phyloP scores from a whole-genome alignment of 2,113 vertebrate genomes.

The Callipepla californica region DNA sequence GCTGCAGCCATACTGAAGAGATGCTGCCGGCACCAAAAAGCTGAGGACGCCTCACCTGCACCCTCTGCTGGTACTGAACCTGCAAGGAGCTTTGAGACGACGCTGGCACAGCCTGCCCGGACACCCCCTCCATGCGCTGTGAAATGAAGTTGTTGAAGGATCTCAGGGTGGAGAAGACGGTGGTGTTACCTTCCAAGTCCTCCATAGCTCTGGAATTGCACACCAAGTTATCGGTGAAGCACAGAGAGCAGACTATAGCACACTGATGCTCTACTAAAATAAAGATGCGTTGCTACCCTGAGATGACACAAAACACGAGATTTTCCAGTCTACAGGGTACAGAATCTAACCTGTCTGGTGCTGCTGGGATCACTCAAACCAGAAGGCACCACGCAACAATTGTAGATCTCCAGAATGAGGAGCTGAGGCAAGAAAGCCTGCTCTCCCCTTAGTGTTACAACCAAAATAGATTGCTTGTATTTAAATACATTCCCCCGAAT shows the following conservation, averaged over 20 bases:
- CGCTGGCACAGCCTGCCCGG: slow-evolving; percentile 41
- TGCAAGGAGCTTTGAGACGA: slow-evolving; percentile 77
- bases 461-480: background rate
- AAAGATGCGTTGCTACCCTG: background rate
- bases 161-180: slow-evolving; percentile 87
- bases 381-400: background rate
- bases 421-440: background rate
- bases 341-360: background rate
- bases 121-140: slow-evolving; percentile 68
- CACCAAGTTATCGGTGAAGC: background rate
- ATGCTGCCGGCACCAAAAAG: background rate
- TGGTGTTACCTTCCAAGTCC: slow-evolving; percentile 88
- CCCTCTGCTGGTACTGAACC: slow-evolving; percentile 86
- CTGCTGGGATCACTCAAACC: background rate
- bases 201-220: slow-evolving; percentile 76
- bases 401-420: background rate
- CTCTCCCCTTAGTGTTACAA: background rate
- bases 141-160: slow-evolving; percentile 92
- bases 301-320: background rate
- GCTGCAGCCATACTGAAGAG: background rate
- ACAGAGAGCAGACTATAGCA: background rate
- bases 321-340: background rate
- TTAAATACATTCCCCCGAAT: background rate
- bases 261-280: background rate
- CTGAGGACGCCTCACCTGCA: slow-evolving; percentile 81